Evolutionary conservation across 1,140 invertebrate genomes (phyloP).

Genomic region (Tetragnatha versicolor): DNA sequence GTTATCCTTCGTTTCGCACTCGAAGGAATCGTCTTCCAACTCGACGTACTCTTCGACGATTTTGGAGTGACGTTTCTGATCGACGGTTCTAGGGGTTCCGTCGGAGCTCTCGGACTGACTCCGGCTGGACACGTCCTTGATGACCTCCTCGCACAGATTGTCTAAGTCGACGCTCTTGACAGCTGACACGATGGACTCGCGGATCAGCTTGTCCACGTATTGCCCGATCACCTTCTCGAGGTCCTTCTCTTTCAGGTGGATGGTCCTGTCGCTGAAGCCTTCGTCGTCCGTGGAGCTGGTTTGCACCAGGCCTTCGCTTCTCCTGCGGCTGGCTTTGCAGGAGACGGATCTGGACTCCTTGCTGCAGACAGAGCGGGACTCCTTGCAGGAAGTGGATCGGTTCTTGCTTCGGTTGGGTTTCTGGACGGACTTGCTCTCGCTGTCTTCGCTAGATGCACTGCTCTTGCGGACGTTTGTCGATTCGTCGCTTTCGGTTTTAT

Average conservation of each 20-base stretch:
- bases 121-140: neutral
- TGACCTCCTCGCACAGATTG: neutral
- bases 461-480: neutral
- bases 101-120: neutral
- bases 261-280: neutral
- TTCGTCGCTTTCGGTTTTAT: neutral
- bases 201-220: conserved; percentile 2
- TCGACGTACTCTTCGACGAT: conserved; percentile 1
- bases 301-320: neutral
- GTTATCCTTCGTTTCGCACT: neutral
- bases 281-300: neutral
- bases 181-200: conserved; percentile 3
- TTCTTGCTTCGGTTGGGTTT: neutral
- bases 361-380: neutral
- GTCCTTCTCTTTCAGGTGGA: neutral
- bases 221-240: neutral
- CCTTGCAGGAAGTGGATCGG: neutral
- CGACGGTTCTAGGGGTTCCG: neutral
- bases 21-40: neutral
- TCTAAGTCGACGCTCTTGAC: conserved; percentile 26
- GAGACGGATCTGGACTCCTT: neutral
- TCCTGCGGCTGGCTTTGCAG: neutral
- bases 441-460: neutral
- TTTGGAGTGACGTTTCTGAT: neutral
- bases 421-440: neutral